Base-by-base conservation (phyloP, 1,140 invertebrate genomes). In the Cyclina sinensis region DNA sequence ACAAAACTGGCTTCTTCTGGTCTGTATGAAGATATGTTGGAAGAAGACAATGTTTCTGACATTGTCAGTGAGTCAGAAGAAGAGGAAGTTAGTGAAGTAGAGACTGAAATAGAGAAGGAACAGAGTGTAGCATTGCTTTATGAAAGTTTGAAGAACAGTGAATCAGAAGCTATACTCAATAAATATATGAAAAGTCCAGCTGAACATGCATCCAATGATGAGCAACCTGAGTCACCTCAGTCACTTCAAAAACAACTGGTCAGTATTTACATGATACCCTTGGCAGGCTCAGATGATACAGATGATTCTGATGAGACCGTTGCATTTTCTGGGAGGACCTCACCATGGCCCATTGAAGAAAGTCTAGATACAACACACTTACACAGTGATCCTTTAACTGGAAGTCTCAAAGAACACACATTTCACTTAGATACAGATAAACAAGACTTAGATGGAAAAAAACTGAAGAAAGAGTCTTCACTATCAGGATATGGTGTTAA, bases 191-290 rank as follows among this genome's bases (percentile, higher is more conserved):
- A 57, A 9, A 37, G 65, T 21, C 2, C 18, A 59, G 12, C 2
- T 5, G 43, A 30, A 30, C 37, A 82, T 2, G 32, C 27, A n/a
- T 12, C 27, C 35, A 57, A 82, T n/a, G 21, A 70, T 39, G 27
- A 70, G n/a, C n/a, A 83, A 12, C 30, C 21, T 68, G 27, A 68
- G 16, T 18, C 1, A 12, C 32, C 57, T 48, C 43, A 54, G 35
- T 16, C 24, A 48, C 4, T 2, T 1, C 9, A 21, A 14, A 84
- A 74, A 73, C 46, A 62, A 21, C 16, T 80, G 24, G 76, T 87
- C 14, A 87, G 85, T 54, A 86, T 86, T n/a, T 80, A 68, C 43
- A 87, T 87, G 46, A 37, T 87, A 46, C 85, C 85, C 32, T 54
- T 87, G 11, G 76, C 74, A 35, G 83, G n/a, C n/a, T n/a, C n/a